Conservation (phyloP, 2,888 invertebrate genomes). For the Eustalomyia histrio region DNA sequence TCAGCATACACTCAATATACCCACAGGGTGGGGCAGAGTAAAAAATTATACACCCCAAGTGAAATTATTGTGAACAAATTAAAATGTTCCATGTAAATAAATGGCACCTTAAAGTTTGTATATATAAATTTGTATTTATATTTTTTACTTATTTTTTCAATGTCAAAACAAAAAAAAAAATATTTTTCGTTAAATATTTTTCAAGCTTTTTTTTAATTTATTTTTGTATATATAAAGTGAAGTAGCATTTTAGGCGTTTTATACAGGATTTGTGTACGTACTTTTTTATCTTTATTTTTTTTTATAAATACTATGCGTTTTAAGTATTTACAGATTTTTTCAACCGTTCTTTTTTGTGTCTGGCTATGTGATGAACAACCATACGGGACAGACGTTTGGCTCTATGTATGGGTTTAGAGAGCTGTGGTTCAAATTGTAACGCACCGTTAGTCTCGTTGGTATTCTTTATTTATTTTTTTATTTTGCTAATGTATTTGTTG, state of each 20-base stretch:
- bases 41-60: too few species aligned
- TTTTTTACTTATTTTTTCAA: slow-evolving; percentile 52
- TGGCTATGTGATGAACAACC: slow-evolving; percentile 50
- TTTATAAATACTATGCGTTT: slow-evolving; percentile 52
- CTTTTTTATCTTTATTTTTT: slow-evolving; percentile 26
- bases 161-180: slow-evolving; percentile 53
- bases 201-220: slow-evolving; percentile 39
- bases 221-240: slow-evolving; percentile 45
- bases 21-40: too few species aligned
- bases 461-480: slow-evolving; percentile 53
- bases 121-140: neutral
- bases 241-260: slow-evolving; percentile 64
- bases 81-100: neutral
- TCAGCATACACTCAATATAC: too few species aligned
- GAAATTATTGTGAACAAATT: too few species aligned
- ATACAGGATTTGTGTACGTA: slow-evolving; percentile 34
- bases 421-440: slow-evolving; percentile 64
- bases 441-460: slow-evolving; percentile 66
- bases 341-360: slow-evolving; percentile 15
- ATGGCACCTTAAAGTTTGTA: neutral
- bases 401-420: slow-evolving; percentile 23
- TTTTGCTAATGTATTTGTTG: slow-evolving; percentile 17
- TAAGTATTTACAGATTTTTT: slow-evolving; percentile 51
- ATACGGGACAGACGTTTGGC: slow-evolving; percentile 24
- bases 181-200: slow-evolving; percentile 53